Percentiles rank a stretch among this genome's conserved stretches.
phyloP scores from a whole-genome alignment of 2,888 invertebrate species.

The Mycalesis mineus region DNA sequence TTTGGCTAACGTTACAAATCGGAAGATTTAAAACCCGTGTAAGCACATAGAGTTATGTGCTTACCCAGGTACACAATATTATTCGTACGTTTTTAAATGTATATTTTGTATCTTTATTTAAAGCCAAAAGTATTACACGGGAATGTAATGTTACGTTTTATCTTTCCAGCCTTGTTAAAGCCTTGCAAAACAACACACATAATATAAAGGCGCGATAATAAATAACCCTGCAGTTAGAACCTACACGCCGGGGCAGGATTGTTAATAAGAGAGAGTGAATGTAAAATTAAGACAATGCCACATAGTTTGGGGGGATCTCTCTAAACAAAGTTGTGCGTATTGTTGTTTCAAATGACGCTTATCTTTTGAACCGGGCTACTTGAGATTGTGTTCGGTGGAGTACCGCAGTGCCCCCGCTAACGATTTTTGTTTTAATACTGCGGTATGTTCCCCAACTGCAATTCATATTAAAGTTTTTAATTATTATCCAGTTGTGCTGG shows the following conservation, averaged over 20 bases:
- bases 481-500: not conserved
- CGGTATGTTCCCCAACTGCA: slow-evolving; percentile 24
- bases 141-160: no score
- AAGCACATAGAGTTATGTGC: no score
- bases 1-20: no score
- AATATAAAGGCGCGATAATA: slow-evolving; percentile 57
- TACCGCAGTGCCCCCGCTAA: slow-evolving; percentile 26
- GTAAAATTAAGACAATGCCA: slow-evolving; percentile 60
- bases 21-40: no score
- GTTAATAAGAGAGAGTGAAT: slow-evolving; percentile 66
- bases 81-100: no score
- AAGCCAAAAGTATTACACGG: no score
- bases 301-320: slow-evolving; percentile 51
- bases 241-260: slow-evolving; percentile 39
- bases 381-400: slow-evolving; percentile 21
- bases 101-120: no score
- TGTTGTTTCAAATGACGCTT: slow-evolving; percentile 49
- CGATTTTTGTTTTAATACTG: slow-evolving; percentile 27
- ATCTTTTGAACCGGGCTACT: slow-evolving; percentile 38
- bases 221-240: slow-evolving; percentile 63
- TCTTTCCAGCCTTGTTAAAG: not conserved
- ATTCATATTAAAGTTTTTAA: slow-evolving; percentile 14
- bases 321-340: slow-evolving; percentile 48
- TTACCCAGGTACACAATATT: no score
- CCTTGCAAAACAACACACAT: slow-evolving; percentile 29